phyloP scores from a whole-genome alignment of 1,140 invertebrate species.

The Tribolium madens region DNA sequence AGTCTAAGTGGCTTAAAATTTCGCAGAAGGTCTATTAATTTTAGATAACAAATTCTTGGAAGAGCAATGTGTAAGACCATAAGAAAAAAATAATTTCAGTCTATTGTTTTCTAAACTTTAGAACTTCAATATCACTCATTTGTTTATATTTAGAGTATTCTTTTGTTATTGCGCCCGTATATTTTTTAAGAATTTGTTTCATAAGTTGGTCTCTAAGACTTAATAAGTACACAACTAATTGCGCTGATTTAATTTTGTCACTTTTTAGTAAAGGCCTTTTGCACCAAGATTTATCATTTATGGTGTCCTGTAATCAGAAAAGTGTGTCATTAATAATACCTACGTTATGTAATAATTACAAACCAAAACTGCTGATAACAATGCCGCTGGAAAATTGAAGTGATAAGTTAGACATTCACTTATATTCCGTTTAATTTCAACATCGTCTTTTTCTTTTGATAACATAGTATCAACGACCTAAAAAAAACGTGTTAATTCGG shows the following conservation, averaged over 20 bases:
- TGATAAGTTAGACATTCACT: neutral
- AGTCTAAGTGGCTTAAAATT: neutral
- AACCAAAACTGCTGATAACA: slow-evolving; percentile 1
- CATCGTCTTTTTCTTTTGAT: neutral
- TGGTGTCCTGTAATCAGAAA: neutral
- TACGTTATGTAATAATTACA: neutral
- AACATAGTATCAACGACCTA: neutral
- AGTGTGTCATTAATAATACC: too few relatives aligned
- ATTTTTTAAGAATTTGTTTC: neutral
- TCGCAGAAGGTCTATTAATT: neutral
- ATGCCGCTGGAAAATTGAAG: neutral
- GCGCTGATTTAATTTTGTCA: neutral
- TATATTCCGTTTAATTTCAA: neutral
- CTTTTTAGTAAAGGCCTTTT: neutral
- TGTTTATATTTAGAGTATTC: neutral
- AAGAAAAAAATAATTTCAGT: neutral
- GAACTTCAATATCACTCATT: neutral
- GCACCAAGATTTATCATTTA: neutral
- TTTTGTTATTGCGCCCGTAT: neutral
- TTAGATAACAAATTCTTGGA: neutral
- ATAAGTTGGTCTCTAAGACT: neutral
- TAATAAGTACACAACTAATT: neutral
- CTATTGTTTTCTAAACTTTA: neutral
- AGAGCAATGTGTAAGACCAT: too few relatives aligned
- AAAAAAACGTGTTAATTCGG: neutral